Conservation (phyloP, 2,888 invertebrate species). For the Megaustenia siamemsis region DNA sequence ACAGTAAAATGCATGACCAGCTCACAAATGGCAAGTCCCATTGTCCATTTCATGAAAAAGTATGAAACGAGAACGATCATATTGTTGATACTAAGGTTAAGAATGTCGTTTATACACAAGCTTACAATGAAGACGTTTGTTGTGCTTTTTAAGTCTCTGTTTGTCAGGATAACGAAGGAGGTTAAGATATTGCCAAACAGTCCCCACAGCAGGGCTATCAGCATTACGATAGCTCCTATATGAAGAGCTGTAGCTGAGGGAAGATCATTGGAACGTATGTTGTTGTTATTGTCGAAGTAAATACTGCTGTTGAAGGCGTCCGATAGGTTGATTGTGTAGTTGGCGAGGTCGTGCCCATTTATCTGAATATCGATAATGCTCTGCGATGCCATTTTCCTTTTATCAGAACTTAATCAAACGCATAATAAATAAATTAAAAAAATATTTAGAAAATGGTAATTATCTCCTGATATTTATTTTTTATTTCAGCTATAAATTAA, state of each 20-base stretch:
- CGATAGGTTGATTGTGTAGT: conserved; percentile 45
- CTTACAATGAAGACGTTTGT: conserved; percentile 78
- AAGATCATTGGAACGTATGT: conserved; percentile 47
- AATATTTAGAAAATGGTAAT: no score
- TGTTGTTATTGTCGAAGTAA: neutral
- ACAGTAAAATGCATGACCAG: conserved; percentile 76
- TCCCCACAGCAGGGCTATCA: conserved; percentile 71
- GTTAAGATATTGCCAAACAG: conserved; percentile 75
- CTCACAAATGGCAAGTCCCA: conserved; percentile 75
- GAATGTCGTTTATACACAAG: conserved; percentile 77
- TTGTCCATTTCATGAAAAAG: conserved; percentile 72
- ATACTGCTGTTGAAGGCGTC: neutral
- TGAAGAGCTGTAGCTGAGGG: conserved; percentile 69
- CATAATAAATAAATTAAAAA: no score
- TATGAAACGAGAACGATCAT: conserved; percentile 76
- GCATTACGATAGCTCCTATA: conserved; percentile 74
- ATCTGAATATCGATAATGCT: conserved; percentile 33
- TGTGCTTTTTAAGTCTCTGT: conserved; percentile 71
- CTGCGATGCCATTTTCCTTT: conserved; percentile 17
- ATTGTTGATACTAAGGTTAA: conserved; percentile 75
- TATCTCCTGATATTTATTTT: no score
- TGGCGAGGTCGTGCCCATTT: conserved; percentile 7
- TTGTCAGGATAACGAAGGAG: conserved; percentile 68
- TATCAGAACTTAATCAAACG: neutral
- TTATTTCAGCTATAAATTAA: no score